phyloP scores from a whole-genome alignment of 2,797 vertebrate genomes.

The Lagorchestes hirsutus region DNA sequence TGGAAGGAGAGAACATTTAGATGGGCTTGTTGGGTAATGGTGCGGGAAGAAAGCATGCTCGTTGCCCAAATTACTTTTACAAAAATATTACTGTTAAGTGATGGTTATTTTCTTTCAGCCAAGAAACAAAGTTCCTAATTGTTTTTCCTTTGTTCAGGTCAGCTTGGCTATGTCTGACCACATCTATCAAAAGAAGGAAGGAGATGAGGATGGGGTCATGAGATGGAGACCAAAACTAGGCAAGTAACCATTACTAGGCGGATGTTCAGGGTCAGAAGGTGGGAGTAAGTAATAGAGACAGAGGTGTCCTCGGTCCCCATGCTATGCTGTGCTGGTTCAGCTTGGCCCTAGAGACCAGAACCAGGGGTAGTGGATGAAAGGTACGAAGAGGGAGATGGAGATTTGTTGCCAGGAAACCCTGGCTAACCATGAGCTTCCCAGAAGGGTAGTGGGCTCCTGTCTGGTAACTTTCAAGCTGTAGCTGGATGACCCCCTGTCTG shows the following conservation, averaged over 20 bases:
- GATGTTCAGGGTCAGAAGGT: constrained; percentile 1
- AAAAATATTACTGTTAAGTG: background rate
- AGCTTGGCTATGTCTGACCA: constrained; percentile 42
- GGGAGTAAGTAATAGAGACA: background rate
- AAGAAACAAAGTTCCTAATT: background rate
- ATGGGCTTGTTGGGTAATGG: background rate
- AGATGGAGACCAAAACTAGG: constrained; percentile 65
- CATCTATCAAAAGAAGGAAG: constrained; percentile 36
- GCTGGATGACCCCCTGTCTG: background rate
- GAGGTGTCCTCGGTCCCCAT: background rate
- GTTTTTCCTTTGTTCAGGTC: constrained; percentile 64
- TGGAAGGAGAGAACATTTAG: background rate
- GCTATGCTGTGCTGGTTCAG: background rate
- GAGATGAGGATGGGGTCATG: constrained; percentile 12
- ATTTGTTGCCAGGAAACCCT: background rate
- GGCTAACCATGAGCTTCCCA: background rate
- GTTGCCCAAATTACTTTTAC: background rate
- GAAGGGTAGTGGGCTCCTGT: background rate
- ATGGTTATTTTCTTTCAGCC: background rate
- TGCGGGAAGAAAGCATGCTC: background rate
- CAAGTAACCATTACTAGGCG: constrained; percentile 51
- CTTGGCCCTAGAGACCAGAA: background rate
- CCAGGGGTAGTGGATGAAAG: background rate
- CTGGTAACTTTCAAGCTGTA: background rate
- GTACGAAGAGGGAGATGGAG: background rate